Percentiles rank a stretch among this genome's conserved stretches.
Evolutionary conservation across 2,797 vertebrate genomes (phyloP).

Genomic region (Bradypus variegatus): DNA sequence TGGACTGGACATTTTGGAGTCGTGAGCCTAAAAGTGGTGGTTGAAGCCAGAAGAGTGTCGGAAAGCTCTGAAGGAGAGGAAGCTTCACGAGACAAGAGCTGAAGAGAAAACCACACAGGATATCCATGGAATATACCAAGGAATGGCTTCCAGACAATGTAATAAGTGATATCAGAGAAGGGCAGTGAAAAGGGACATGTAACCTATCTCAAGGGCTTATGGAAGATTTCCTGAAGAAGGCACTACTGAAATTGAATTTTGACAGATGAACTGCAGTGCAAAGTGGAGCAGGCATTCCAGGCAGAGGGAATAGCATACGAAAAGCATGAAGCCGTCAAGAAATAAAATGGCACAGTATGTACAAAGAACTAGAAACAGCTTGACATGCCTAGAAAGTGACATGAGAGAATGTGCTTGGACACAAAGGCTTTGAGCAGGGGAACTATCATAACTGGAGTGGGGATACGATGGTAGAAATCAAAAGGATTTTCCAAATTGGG

Average conservation of each 20-base stretch:
- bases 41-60: background rate
- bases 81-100: background rate
- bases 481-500: background rate
- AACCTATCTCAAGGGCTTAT: fast-evolving
- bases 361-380: no score
- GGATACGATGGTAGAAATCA: fast-evolving
- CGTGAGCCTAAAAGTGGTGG: background rate
- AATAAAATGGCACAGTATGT: background rate
- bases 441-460: fast-evolving
- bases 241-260: background rate
- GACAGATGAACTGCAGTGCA: background rate
- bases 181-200: background rate
- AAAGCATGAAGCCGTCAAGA: no score
- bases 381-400: background rate
- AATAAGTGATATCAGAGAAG: fast-evolving
- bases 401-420: background rate
- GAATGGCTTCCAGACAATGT: fast-evolving
- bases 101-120: background rate
- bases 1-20: background rate
- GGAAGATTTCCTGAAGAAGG: background rate
- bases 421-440: fast-evolving
- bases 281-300: background rate
- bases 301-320: fast-evolving
- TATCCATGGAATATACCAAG: background rate
- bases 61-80: background rate